Evolutionary conservation across 1,140 invertebrate species (phyloP), one percentile per base, ranked within the genome.

Genomic region (Drosophila pallidifrons): DNA sequence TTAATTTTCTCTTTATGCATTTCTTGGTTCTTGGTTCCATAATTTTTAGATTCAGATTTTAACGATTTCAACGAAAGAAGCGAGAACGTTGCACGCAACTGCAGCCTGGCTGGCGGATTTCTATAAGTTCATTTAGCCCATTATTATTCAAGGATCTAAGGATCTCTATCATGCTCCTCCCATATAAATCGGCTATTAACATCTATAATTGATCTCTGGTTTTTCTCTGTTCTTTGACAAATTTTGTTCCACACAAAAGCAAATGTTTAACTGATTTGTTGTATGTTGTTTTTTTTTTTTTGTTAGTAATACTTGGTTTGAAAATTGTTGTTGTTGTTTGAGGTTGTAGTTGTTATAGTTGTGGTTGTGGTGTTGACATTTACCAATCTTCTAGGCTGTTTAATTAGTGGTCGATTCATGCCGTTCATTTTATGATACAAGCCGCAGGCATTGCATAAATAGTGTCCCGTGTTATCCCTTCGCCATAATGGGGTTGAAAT

Each of bases 371-470:
- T 67, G 55, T 73, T 71, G 92, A 93, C 92, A 94, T 95, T 96
- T 97, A 97, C 97, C 96, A 96, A 95, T 95, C 97, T 95, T 94
- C 96, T 95, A 92, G 96, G 95, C 94, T 96, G 96, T 94, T 96
- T 97, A 78, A 96, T 95, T 81, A 97, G 94, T 70, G 97, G 97
- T 85, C 97, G 95, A 94, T 97, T 97, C 95, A 97, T 97, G 93
- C 97, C 97, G 94, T 99, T 98, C 96, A 98, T 97, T 95, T 98
- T 98, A 94, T 97, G 96, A 94, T 98, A 98, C 79, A 98, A 96
- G 85, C 98, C 97, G 94, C 98, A 99, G 70, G 98, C 98, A 94
- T 99, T 99, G 95, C 98, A 99, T 85, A 99, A 95, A 94, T 99
- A 99, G 94, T 99, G 98, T 67, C 98, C 98, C 77, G 98, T 99